Evolutionary conservation across 2,113 vertebrate species (phyloP).

Genomic region (Cavia porcellus): DNA sequence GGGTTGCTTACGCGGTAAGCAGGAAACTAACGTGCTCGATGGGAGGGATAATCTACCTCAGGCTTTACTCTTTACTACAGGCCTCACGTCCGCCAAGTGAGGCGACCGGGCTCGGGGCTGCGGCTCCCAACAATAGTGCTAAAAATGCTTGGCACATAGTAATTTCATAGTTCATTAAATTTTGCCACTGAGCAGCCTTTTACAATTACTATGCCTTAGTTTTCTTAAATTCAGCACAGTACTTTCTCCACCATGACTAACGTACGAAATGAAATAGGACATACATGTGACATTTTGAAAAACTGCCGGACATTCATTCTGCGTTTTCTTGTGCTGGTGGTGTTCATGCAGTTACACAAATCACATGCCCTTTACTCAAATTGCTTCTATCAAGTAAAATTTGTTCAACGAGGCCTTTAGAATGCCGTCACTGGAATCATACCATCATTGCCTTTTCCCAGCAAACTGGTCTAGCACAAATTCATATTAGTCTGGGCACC

Average conservation of each 20-base stretch:
- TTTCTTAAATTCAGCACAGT: not conserved
- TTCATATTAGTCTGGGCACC: not conserved
- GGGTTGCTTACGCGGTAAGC: too few species aligned
- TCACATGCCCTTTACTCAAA: not conserved
- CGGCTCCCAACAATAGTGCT: too few species aligned
- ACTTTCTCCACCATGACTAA: not conserved
- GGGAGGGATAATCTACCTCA: too few species aligned
- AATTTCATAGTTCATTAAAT: not conserved
- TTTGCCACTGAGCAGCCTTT: not conserved
- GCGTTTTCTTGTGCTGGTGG: too few species aligned
- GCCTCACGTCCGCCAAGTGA: too few species aligned
- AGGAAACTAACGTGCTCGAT: too few species aligned
- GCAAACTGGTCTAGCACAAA: not conserved
- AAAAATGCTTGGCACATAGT: not conserved
- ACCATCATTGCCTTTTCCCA: not conserved
- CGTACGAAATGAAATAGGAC: not conserved
- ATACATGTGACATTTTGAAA: accelerated
- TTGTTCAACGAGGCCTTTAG: not conserved
- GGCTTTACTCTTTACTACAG: too few species aligned
- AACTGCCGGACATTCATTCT: not conserved
- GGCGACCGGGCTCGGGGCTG: too few species aligned
- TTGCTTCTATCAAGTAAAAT: not conserved
- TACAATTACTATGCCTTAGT: not conserved
- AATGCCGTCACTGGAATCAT: not conserved
- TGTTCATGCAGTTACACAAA: not conserved